Percentiles rank a stretch among this genome's conserved stretches.
Conservation (phyloP, 2,797 vertebrate species). For the Thamnophis elegans region DNA sequence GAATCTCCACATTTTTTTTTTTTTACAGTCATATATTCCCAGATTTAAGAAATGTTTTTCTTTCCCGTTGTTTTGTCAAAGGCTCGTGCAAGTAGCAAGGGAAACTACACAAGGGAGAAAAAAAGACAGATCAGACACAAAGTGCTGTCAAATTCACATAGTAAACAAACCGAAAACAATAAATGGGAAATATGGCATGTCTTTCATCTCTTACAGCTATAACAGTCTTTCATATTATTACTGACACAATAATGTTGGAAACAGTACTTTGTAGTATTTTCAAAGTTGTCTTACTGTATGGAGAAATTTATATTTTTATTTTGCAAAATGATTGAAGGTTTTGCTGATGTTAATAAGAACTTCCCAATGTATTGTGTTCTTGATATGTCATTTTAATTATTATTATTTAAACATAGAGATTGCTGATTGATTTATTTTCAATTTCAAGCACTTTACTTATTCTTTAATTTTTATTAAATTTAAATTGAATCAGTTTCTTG, state of each 20-base stretch:
- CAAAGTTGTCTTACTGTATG: not conserved
- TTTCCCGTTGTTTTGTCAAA: constrained; percentile 20
- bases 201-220: constrained; percentile 14
- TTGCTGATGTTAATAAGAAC: not conserved
- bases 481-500: not conserved
- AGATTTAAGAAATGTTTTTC: constrained; percentile 33
- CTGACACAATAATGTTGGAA: not conserved
- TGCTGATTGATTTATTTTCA: constrained; percentile 21
- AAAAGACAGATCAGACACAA: not conserved
- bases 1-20: constrained; percentile 32
- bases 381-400: not conserved
- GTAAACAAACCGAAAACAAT: constrained; percentile 32
- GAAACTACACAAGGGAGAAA: constrained; percentile 26
- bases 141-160: constrained; percentile 27
- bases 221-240: not conserved
- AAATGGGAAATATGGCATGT: not conserved
- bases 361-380: not conserved
- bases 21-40: constrained; percentile 30
- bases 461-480: not conserved
- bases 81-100: constrained; percentile 18
- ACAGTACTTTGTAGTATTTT: not conserved
- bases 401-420: not conserved
- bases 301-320: not conserved
- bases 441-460: constrained; percentile 40
- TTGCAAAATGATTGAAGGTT: not conserved